Evolutionary conservation across 1,140 invertebrate genomes (phyloP).

Genomic region (Megalopta genalis): DNA sequence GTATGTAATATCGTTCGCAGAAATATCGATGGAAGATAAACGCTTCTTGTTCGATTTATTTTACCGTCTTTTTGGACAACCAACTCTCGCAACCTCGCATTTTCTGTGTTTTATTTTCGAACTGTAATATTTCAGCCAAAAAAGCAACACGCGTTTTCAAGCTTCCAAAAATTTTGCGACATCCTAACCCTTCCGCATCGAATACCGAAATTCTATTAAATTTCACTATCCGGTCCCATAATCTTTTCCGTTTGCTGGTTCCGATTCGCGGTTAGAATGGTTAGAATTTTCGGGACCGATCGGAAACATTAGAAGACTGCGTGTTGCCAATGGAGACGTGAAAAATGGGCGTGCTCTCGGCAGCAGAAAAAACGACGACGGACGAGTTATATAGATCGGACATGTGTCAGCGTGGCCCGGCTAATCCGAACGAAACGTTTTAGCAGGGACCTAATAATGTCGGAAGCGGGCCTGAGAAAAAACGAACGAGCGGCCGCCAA

Average conservation of each 20-base stretch:
- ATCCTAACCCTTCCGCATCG: too few species aligned
- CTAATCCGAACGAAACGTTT: neutral
- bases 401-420: constrained; percentile 31
- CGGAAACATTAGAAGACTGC: constrained; percentile 14
- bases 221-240: too few species aligned
- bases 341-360: constrained; percentile 57
- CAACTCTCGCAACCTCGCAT: too few species aligned
- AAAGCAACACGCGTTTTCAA: too few species aligned
- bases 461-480: neutral
- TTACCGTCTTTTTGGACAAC: too few species aligned
- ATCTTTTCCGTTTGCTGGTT: neutral
- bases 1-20: too few species aligned
- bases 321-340: constrained; percentile 65
- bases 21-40: too few species aligned
- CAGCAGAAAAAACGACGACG: constrained; percentile 16
- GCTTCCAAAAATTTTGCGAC: too few species aligned
- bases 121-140: too few species aligned
- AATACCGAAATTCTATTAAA: too few species aligned
- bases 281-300: constrained; percentile 33
- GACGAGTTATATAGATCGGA: constrained; percentile 11
- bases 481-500: neutral
- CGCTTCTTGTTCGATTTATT: too few species aligned
- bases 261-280: neutral
- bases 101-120: too few species aligned
- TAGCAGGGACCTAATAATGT: neutral